Evolutionary conservation across 2,888 invertebrate genomes (phyloP).

Genomic region (Tholera decimalis): DNA sequence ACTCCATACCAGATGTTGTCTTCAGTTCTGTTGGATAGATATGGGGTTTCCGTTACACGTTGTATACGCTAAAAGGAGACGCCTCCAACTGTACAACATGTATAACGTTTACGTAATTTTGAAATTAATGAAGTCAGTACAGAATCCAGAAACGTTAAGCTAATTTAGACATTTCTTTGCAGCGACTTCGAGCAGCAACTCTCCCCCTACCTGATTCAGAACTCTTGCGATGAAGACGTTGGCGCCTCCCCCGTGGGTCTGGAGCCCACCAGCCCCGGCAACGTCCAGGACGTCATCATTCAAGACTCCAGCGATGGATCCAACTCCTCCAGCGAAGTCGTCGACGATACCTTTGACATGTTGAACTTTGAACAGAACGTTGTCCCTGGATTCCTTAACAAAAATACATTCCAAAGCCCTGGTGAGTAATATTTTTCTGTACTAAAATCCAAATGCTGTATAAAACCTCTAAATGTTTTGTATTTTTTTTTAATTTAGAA

Average conservation of each 20-base stretch:
- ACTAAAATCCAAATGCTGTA: not conserved
- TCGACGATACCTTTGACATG: constrained; percentile 82
- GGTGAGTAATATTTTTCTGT: constrained; percentile 60
- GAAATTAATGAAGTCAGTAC: not conserved
- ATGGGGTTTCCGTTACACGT: too few relatives aligned
- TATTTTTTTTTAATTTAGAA: not conserved
- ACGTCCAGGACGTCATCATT: constrained; percentile 80
- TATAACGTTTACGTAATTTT: too few relatives aligned
- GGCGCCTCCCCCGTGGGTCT: constrained; percentile 67
- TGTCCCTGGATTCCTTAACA: constrained; percentile 86
- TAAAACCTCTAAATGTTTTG: not conserved
- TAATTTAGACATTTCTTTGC: constrained; percentile 51
- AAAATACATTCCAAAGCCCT: constrained; percentile 85
- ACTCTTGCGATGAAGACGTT: constrained; percentile 83
- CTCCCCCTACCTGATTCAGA: constrained; percentile 90
- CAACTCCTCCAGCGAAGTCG: constrained; percentile 74
- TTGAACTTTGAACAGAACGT: constrained; percentile 86
- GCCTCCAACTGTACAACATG: too few relatives aligned
- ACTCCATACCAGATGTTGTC: too few relatives aligned
- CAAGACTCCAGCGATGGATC: constrained; percentile 79
- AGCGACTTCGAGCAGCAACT: constrained; percentile 91
- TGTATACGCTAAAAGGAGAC: too few relatives aligned
- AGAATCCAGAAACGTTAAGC: not conserved
- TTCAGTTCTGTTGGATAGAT: too few relatives aligned
- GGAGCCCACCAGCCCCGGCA: constrained; percentile 78